Evolutionary conservation across 1,140 invertebrate species (phyloP), one percentile per base, ranked within the genome.

Genomic region (Nephotettix cincticeps): DNA sequence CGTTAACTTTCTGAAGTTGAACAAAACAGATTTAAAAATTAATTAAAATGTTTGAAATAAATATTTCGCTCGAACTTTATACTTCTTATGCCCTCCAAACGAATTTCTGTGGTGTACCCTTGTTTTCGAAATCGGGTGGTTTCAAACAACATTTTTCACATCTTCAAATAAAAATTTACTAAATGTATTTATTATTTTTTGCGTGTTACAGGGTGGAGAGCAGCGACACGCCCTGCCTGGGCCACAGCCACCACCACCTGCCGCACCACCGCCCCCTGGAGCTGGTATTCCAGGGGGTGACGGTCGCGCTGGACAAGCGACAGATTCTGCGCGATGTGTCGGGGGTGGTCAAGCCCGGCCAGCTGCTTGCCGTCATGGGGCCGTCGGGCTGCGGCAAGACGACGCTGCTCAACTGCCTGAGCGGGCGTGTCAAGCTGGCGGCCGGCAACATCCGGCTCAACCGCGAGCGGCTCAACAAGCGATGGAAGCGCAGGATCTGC

Each of bases 371-470:
- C 71, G 87, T 94, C 23, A 93, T 95, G 90, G 93, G 93, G 72
- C 91, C 92, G 13, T 91, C 90, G 76, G 92, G 88, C 61, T 88
- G 86, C 72, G 93, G 93, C 40, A 95, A 95, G 82, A 94, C 93
- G 0, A 93, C 92, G 28, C 82, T 95, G 23, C 79, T 95, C 25
- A 93, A 93, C 78, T 87, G 86, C 74, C 84, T 92, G 70, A 91
- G 88, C 69, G 93, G 90, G 1, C 84, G 91, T 51, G 80, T 90
- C 23, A 86, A 87, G 56, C 77, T 90, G 17, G 85, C 89, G 74
- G 84, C 86, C 58, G 93, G 93, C 45, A 84, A 85, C 72, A 90
- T 95, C 74, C 87, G 87, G 75, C 80, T 94, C 19, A 93, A 93
- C 79, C 87, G 90, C 6, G 87, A 91, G 70, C 83, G 86, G n/a